These are phyloP conservation scores for Lissonota sp. DNA, from an alignment of 2,888 invertebrate genomes.

Conservation along the genomic window DNA sequence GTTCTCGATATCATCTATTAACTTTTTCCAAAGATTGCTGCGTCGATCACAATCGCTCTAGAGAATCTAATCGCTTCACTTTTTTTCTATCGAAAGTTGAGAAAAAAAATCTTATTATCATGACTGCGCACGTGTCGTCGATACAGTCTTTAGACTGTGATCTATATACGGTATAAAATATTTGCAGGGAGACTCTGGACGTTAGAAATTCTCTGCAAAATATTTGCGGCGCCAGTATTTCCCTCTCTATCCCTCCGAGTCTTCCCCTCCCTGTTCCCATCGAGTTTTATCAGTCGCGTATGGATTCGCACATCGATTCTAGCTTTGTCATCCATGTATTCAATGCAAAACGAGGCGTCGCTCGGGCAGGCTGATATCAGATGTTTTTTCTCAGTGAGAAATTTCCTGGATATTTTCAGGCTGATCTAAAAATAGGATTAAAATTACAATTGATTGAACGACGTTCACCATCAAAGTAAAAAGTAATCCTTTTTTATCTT, in stretches of 20 bases:
- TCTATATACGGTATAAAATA: neutral
- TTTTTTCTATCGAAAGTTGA: slow-evolving; percentile 12
- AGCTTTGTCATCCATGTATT: slow-evolving; percentile 71
- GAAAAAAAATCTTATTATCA: slow-evolving; percentile 16
- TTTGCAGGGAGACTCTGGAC: neutral
- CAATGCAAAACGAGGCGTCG: slow-evolving; percentile 76
- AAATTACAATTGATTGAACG: no score
- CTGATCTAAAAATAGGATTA: no score
- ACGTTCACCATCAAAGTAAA: no score
- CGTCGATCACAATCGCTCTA: slow-evolving; percentile 15
- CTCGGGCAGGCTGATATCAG: slow-evolving; percentile 76
- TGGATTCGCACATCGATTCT: slow-evolving; percentile 68
- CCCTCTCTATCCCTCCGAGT: neutral
- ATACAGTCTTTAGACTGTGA: neutral
- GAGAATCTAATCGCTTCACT: slow-evolving; percentile 18
- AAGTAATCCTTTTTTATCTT: no score
- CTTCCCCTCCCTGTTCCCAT: neutral
- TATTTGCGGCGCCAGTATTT: slow-evolving; percentile 19
- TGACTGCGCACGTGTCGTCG: slow-evolving; percentile 19
- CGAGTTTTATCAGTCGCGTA: slow-evolving; percentile 66
- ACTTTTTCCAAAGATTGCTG: slow-evolving; percentile 5
- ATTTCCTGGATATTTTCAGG: no score
- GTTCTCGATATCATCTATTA: slow-evolving; percentile 19
- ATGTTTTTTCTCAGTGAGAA: no score
- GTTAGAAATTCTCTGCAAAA: slow-evolving; percentile 5